A percentile compares a stretch with the other conserved stretches of the same genome.
phyloP scores from a whole-genome alignment of 2,888 invertebrate species.

The Venusia cambrica region DNA sequence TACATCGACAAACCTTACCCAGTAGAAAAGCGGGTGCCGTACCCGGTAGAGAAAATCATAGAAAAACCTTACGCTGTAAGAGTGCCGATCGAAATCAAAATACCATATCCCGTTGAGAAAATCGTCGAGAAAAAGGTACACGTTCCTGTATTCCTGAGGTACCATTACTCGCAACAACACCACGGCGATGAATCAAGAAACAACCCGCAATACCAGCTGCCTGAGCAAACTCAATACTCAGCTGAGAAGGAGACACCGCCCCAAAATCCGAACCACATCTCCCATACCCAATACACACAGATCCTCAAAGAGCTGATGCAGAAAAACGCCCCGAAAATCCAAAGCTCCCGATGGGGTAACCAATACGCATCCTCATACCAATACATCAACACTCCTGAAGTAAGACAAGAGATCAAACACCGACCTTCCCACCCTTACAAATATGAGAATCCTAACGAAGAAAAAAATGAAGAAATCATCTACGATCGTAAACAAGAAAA shows the following conservation, averaged over 20 bases:
- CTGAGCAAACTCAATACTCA: constrained; percentile 24
- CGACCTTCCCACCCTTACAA: constrained; percentile 13
- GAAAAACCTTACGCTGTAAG: constrained; percentile 74
- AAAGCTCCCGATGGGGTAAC: constrained; percentile 59
- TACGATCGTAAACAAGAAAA: constrained; percentile 21
- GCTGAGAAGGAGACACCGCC: constrained; percentile 8
- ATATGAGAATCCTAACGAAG: constrained; percentile 27
- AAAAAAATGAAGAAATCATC: constrained; percentile 1
- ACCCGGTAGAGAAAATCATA: constrained; percentile 74
- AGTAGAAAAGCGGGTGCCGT: constrained; percentile 78
- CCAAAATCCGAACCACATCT: constrained; percentile 20
- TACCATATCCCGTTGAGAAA: constrained; percentile 67
- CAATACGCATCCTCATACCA: constrained; percentile 64
- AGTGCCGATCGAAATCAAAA: constrained; percentile 74
- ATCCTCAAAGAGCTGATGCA: constrained; percentile 29
- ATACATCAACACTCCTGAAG: constrained; percentile 47
- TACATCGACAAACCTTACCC: constrained; percentile 30
- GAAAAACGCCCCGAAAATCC: constrained; percentile 25
- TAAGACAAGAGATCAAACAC: constrained; percentile 23
- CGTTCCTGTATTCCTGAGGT: constrained; percentile 34
- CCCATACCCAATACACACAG: constrained; percentile 32
- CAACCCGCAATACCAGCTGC: constrained; percentile 30
- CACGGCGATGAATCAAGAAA: constrained; percentile 32
- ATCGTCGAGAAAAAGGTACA: constrained; percentile 67
- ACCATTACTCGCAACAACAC: constrained; percentile 20